These are phyloP conservation scores for Petrocephalus schoutedeni DNA, from an alignment of 2,797 vertebrate genomes.

Conservation along the genomic window DNA sequence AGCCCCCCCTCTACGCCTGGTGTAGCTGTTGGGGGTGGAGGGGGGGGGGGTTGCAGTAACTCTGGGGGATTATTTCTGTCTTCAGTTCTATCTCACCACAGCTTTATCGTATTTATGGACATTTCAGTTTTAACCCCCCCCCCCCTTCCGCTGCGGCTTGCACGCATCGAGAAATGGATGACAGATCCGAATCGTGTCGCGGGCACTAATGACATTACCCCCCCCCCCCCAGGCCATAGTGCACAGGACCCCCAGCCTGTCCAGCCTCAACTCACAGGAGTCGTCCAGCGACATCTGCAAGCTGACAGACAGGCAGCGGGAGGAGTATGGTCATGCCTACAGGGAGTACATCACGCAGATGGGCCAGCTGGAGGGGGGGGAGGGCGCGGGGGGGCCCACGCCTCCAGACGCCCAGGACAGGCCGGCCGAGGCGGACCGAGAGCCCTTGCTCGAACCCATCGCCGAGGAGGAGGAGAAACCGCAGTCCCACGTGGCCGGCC, in stretches of 20 bases:
- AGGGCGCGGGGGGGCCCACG: slow-evolving; percentile 33
- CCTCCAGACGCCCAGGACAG: slow-evolving; percentile 66
- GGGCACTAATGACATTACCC: slow-evolving; percentile 2
- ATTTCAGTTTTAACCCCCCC: not conserved
- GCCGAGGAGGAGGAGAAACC: slow-evolving; percentile 90
- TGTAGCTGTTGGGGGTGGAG: not conserved
- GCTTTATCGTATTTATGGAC: not conserved
- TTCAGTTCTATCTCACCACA: slow-evolving; percentile 28
- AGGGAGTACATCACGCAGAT: slow-evolving; percentile 95
- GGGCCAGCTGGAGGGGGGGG: slow-evolving; percentile 82
- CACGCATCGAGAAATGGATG: not conserved
- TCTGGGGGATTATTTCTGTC: slow-evolving; percentile 29
- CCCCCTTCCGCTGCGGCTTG: not conserved
- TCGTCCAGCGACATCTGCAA: slow-evolving; percentile 92
- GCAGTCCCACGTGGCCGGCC: slow-evolving; percentile 37
- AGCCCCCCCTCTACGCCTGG: slow-evolving; percentile 15
- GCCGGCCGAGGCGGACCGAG: slow-evolving; percentile 66
- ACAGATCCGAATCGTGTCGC: not conserved
- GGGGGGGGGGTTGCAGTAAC: not conserved
- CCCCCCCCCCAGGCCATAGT: slow-evolving; percentile 64
- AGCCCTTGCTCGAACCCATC: slow-evolving; percentile 86
- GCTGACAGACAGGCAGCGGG: slow-evolving; percentile 96
- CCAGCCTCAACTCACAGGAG: slow-evolving; percentile 97
- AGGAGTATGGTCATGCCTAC: slow-evolving; percentile 91
- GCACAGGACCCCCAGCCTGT: slow-evolving; percentile 83